A percentile compares a stretch with the other conserved stretches of the same genome.
phyloP scores from a whole-genome alignment of 2,113 vertebrate genomes.

The Saguinus imperator region DNA sequence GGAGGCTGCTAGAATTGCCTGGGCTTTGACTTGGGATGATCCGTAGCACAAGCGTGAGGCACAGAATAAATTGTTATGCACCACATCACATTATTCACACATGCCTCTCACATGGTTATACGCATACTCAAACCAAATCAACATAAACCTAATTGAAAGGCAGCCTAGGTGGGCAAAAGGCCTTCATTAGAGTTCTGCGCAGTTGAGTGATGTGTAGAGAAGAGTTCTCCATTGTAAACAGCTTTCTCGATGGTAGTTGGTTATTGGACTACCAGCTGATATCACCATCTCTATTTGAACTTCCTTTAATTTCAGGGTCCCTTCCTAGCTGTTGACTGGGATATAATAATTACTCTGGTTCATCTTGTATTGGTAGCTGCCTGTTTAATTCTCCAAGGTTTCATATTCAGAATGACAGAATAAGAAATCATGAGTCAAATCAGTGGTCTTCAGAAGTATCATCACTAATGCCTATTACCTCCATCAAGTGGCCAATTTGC shows the following conservation, averaged over 20 bases:
- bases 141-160: not conserved
- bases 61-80: not conserved
- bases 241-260: not conserved
- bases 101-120: too few species aligned
- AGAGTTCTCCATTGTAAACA: not conserved
- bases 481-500: not conserved
- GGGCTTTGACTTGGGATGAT: not conserved
- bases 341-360: not conserved
- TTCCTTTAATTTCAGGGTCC: not conserved
- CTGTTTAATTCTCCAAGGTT: not conserved
- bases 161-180: not conserved
- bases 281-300: not conserved
- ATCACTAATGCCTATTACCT: not conserved
- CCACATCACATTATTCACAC: not conserved
- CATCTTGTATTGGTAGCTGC: not conserved
- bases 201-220: not conserved
- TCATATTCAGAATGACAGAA: not conserved
- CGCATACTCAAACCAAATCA: not conserved
- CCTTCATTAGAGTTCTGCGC: not conserved
- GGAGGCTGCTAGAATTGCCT: not conserved
- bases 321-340: not conserved
- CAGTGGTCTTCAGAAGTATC: not conserved
- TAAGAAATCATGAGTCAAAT: not conserved
- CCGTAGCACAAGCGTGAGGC: not conserved
- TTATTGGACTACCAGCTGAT: not conserved